Base-by-base conservation (phyloP, 2,113 vertebrate genomes). In the Oreochromis niloticus region DNA sequence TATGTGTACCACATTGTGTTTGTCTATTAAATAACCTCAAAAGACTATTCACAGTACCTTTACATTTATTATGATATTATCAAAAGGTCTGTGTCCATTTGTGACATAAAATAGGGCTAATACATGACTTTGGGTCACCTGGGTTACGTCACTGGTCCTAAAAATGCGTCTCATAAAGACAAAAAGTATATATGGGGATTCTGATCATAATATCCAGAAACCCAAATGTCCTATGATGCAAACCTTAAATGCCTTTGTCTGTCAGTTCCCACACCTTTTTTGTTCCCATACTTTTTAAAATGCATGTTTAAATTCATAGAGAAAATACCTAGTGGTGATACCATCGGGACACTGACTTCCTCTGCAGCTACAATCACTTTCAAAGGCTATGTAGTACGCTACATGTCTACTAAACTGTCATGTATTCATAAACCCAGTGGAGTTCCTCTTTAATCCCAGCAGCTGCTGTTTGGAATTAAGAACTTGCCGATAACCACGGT, bases 1-100 rank as follows among this genome's bases (percentile, higher is more conserved):
- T 3, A 71, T 73, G 22, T 46, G 39, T 73, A 73, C 13, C 46
- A 46, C 34, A 41, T 14, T 2, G 19, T 73, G 13, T 46, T 73
- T 27, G 22, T 73, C 68, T 73, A 73, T 73, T 46, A 73, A 46
- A 46, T 73, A 73, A 27, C 22, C 8, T 46, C 0, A 16, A 46
- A 48, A 73, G 24, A 27, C n/a, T 73, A 24, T 41, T 71, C 12
- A 43, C 12, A 24, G 13, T 71, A 27, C 66, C 66, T 71, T 71
- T 71, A 24, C 22, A 71, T 71, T 17, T 75, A 7, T 75, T 48
- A 48, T 30, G n/a, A 71, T 71, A 46, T 48, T 75, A 27, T 75
- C 41, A 48, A 48, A 48, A 30, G 27, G 1, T 10, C 41, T 30
- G 41, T 48, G 14, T 48, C 14, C 22, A 7, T 48, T 75, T 75